Percentiles rank a stretch among this genome's conserved stretches.
Conservation (phyloP, 2,113 vertebrate genomes). For the Cephalopterus ornatus region DNA sequence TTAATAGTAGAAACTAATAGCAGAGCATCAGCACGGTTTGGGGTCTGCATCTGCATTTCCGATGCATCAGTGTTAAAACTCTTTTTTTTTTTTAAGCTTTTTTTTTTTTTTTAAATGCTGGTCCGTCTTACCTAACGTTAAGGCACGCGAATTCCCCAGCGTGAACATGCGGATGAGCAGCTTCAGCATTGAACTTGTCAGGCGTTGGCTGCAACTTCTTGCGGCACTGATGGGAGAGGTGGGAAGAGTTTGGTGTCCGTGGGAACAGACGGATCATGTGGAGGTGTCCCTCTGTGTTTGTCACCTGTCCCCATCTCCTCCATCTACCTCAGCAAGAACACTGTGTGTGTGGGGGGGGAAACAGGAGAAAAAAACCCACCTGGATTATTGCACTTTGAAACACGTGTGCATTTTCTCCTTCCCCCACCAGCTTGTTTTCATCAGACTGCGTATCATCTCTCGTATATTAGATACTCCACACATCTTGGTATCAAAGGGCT, state of each 20-base stretch:
- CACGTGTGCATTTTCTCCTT: background rate
- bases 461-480: rapidly evolving
- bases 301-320: rapidly evolving
- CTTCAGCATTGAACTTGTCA: background rate
- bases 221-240: background rate
- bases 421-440: rapidly evolving
- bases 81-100: background rate
- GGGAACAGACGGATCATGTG: background rate
- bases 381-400: background rate
- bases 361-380: rapidly evolving
- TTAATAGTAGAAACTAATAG: background rate
- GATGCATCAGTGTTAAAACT: too few relatives aligned
- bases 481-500: background rate
- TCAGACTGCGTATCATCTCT: background rate
- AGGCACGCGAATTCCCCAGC: background rate
- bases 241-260: background rate
- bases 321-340: background rate
- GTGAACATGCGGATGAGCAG: background rate
- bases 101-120: background rate
- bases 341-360: rapidly evolving
- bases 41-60: rapidly evolving
- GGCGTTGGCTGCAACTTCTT: background rate
- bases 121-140: rapidly evolving
- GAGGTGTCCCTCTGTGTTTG: rapidly evolving
- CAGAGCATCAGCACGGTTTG: rapidly evolving